A percentile compares a stretch with the other conserved stretches of the same genome.
phyloP scores from a whole-genome alignment of 2,888 invertebrate species.

The Beris morrisii region DNA sequence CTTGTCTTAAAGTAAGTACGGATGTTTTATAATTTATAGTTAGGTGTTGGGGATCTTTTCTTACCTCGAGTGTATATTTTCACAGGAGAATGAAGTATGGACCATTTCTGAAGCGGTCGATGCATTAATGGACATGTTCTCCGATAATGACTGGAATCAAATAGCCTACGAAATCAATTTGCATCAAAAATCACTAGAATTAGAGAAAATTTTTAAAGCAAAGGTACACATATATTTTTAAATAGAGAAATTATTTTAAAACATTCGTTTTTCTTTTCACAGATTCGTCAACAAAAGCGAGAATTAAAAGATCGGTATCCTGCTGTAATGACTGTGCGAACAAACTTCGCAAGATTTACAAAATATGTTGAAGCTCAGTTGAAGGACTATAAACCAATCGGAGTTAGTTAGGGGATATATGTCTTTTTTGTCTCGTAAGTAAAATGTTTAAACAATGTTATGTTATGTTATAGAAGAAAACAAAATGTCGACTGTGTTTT shows the following conservation, averaged over 20 bases:
- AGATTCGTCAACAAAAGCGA: conserved; percentile 68
- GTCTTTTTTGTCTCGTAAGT: too few species aligned
- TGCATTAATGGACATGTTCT: conserved; percentile 74
- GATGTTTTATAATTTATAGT: not conserved
- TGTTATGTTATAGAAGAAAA: too few species aligned
- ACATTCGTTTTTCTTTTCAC: conserved; percentile 44
- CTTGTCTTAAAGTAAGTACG: conserved; percentile 47
- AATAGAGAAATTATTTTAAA: not conserved
- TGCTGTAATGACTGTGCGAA: conserved; percentile 69
- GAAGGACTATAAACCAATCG: conserved; percentile 35
- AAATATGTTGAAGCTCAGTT: conserved; percentile 59
- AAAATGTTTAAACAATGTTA: too few species aligned
- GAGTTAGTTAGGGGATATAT: conserved; percentile 9
- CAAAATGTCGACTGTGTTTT: too few species aligned
- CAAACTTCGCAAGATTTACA: conserved; percentile 72
- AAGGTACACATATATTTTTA: conserved; percentile 59
- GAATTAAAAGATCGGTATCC: conserved; percentile 68
- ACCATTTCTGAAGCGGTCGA: conserved; percentile 75
- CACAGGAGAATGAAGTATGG: conserved; percentile 67
- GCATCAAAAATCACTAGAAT: conserved; percentile 61
- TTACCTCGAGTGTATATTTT: not conserved
- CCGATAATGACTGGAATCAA: conserved; percentile 72
- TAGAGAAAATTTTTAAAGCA: conserved; percentile 65
- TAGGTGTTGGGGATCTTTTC: not conserved
- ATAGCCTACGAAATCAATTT: conserved; percentile 67